These are phyloP conservation scores for Syrmaticus mikado DNA, from an alignment of 2,113 vertebrate genomes.

Conservation along the genomic window DNA sequence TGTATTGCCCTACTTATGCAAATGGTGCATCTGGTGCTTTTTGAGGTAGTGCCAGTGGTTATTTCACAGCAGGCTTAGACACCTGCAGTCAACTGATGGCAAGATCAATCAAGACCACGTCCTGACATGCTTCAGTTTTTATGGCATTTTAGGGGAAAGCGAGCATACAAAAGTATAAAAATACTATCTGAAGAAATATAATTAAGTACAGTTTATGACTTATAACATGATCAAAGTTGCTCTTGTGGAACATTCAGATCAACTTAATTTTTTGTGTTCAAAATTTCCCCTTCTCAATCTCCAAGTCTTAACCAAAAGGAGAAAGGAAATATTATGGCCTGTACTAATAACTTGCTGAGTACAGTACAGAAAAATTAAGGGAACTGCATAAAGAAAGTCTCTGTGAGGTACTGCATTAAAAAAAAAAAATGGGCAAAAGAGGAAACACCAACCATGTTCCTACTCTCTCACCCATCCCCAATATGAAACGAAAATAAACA, in stretches of 20 bases:
- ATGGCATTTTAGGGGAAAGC: not conserved
- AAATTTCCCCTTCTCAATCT: fast-evolving
- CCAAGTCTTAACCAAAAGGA: no score
- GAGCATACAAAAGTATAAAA: not conserved
- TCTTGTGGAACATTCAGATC: not conserved
- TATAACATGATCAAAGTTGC: not conserved
- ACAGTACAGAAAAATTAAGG: not conserved
- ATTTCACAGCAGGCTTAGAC: constrained; percentile 7
- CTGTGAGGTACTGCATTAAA: not conserved
- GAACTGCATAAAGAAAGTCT: not conserved
- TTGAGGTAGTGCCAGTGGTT: constrained; percentile 22
- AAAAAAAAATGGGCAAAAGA: no score
- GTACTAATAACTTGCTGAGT: not conserved
- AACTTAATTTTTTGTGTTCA: not conserved
- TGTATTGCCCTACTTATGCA: not conserved
- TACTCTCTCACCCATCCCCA: not conserved
- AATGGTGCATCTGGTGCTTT: constrained; percentile 37
- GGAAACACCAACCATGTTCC: not conserved
- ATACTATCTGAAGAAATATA: not conserved
- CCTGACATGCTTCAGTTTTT: not conserved
- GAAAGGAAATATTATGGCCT: not conserved
- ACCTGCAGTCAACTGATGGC: not conserved
- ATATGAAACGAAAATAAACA: not conserved
- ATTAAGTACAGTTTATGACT: not conserved
- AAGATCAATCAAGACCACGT: not conserved